These are phyloP conservation scores for Sebastes diploproa DNA, from an alignment of 2,797 vertebrate genomes.

Conservation along the genomic window DNA sequence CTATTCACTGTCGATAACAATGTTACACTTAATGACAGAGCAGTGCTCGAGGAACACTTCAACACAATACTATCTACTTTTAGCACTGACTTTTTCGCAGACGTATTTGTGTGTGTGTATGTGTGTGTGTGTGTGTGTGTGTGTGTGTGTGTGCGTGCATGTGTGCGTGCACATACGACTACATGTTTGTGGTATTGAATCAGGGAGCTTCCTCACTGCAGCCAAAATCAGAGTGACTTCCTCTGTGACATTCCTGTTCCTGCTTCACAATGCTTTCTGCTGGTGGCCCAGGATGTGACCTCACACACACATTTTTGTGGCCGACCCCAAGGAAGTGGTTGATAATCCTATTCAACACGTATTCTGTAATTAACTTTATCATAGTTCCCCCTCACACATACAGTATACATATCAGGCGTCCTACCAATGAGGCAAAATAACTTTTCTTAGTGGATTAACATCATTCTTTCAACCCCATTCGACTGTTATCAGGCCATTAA, in stretches of 20 bases:
- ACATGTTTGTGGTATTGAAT: background rate
- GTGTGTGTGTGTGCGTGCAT: too few species aligned
- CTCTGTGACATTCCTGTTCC: background rate
- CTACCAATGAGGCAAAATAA: too few species aligned
- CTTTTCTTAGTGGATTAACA: too few species aligned
- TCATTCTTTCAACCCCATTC: too few species aligned
- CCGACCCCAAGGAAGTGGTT: background rate
- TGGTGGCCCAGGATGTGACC: background rate
- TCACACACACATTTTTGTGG: background rate
- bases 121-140: too few species aligned
- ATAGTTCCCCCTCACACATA: background rate
- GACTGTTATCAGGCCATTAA: too few species aligned
- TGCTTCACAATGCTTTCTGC: background rate
- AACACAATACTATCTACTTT: slow-evolving; percentile 17
- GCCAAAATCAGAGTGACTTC: background rate
- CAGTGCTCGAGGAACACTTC: slow-evolving; percentile 5
- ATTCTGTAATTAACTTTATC: background rate
- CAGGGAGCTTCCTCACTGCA: background rate
- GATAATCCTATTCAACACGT: background rate
- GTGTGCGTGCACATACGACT: background rate
- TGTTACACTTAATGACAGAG: background rate
- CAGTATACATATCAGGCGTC: background rate
- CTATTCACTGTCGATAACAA: background rate
- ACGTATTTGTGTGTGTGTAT: too few species aligned
- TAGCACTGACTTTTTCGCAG: background rate